Base-by-base conservation (phyloP, 2,888 invertebrate genomes). In the Endomychus coccineus region DNA sequence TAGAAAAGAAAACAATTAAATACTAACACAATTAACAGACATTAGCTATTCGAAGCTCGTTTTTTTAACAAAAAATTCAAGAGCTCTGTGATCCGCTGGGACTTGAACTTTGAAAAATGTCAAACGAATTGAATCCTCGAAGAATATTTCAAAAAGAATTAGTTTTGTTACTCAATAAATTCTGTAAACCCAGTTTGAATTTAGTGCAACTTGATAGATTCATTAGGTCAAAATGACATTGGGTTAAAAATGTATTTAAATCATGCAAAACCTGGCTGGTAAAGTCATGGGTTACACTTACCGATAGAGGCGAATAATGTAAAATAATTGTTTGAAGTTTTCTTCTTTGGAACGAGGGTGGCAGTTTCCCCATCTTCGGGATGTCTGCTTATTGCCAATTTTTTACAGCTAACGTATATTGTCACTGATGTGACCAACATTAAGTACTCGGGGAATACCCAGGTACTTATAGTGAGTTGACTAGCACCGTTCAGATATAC, bases 371-470 rank as follows among this genome's bases (percentile, higher is more conserved):
- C 30, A 9, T 35, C 31, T 17, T 34, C 32, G 22, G 39, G 42
- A 13, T 34, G 13, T 2, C 42, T 40, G 15, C 43, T 46, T 15
- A 47, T 50, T 0, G 60, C 62, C 33, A 69, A 51, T 40, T 59
- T 67, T 19, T 71, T 71, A 35, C 71, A 71, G 10, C 70, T 55
- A 6, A 70, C 51, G 51, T 71, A 76, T 13, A 71, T 61, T 3
- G 64, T 54, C 23, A 77, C 47, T 1, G 74, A 71, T 2, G 69
- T 62, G 4, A 72, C 57, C 27, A 78, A 59, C 43, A 79, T 71
- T 27, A 78, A 63, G 47, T 87, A 74, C 69, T 91, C 91, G 3
- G 91, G 88, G 28, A 77, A 69, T 27, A 88, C 62, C 75, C 83
- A 83, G 51, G 80, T 78, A 13, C 83, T 67, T 13, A 80, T 75